Percentiles rank a stretch among this genome's conserved stretches.
Conservation (phyloP, 2,888 invertebrate genomes). For the Drosophila imparisetae region DNA sequence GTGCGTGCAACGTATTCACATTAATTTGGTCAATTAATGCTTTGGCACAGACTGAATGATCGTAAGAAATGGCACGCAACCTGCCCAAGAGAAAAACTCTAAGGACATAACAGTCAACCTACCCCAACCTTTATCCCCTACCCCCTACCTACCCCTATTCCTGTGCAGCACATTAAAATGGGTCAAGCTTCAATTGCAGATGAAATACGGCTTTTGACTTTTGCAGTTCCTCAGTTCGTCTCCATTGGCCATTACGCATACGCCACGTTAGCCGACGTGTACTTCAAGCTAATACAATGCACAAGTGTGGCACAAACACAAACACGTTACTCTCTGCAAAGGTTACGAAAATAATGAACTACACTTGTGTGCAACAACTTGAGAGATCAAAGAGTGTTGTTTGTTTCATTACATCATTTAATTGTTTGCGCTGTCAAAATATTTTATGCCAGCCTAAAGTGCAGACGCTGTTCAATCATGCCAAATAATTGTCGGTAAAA, state of each 20-base stretch:
- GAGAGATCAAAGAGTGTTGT: background rate
- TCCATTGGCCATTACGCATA: constrained; percentile 57
- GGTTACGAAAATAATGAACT: constrained; percentile 36
- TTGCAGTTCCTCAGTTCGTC: constrained; percentile 19
- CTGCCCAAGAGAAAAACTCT: constrained; percentile 7
- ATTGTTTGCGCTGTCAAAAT: background rate
- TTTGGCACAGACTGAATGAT: constrained; percentile 5
- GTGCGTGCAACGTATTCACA: constrained; percentile 57
- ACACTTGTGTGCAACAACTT: constrained; percentile 32
- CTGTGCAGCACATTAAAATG: constrained; percentile 33
- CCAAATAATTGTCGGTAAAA: background rate
- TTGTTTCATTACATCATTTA: background rate
- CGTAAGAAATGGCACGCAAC: constrained; percentile 17
- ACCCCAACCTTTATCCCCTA: background rate
- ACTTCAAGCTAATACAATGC: constrained; percentile 59
- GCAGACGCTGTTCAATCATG: background rate
- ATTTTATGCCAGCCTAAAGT: background rate
- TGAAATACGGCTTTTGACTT: constrained; percentile 41
- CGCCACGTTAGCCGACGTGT: constrained; percentile 47
- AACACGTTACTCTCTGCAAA: constrained; percentile 2
- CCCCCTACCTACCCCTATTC: background rate
- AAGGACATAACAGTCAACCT: background rate
- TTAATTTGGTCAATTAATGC: constrained; percentile 75
- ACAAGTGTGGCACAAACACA: constrained; percentile 48
- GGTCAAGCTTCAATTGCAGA: constrained; percentile 55